Base-by-base conservation (phyloP, 2,888 invertebrate species). In the Scaptomyza reducta region DNA sequence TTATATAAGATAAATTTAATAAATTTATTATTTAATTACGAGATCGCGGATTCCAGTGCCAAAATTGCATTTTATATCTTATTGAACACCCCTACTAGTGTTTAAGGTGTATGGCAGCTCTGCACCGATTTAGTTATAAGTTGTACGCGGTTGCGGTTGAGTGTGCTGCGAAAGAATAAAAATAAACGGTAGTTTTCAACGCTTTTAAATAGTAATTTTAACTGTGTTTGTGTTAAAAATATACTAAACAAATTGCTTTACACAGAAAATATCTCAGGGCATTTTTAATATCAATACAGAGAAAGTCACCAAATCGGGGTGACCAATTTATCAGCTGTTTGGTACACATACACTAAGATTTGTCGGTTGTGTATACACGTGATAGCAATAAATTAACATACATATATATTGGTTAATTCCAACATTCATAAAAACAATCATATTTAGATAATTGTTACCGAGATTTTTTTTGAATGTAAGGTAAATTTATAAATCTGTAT, bases 121-220 rank as follows among this genome's bases (percentile, higher is more conserved):
- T 45, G 18, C n/a, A 38, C n/a, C 22, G n/a, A 14, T 33, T 60
- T 44, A 70, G 64, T 63, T 50, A 45, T 41, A 25, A 56, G n/a
- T 57, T 58, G 49, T 54, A 44, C 44, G 55, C 60, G 46, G 41
- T 66, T 95, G 95, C 42, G 72, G 77, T 22, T 79, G 87, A 16
- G 66, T 82, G 47, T 70, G 63, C 51, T 76, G 64, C 6, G 62
- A 40, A 6, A 64, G 18, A 55, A 72, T 51, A 29, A 70, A 54
- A 70, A 29, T 31, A 51, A 51, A 64, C 54, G 49, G 41, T 51
- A 58, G 41, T 60, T 57, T 46, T 35, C 14, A 38, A 22, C 45
- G 53, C 16, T 42, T 58, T 13, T 51, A 42, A 45, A 57, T 41
- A 16, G 31, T 44, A 60, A 61, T 51, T 35, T 38, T 14, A 25